Evolutionary conservation across 2,113 vertebrate genomes (phyloP).

Genomic region (Rhinogobius similis): DNA sequence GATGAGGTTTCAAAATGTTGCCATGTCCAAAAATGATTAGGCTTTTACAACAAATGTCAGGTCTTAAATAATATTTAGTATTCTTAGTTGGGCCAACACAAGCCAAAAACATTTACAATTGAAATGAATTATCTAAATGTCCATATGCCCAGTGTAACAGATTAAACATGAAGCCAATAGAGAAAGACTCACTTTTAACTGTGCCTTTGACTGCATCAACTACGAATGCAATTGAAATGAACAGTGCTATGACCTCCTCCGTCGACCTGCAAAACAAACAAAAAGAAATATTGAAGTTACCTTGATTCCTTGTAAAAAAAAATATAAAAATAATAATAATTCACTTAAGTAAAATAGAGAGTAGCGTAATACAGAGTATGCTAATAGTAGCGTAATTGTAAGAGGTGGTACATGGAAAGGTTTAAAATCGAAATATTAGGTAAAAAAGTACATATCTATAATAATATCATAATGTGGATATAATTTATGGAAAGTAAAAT

Average conservation of each 20-base stretch:
- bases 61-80: neutral
- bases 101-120: neutral
- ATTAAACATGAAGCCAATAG: neutral
- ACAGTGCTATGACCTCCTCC: slow-evolving; percentile 96
- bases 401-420: neutral
- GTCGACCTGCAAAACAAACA: slow-evolving; percentile 82
- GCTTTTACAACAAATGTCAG: neutral
- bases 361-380: neutral
- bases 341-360: neutral
- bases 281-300: slow-evolving; percentile 7
- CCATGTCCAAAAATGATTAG: neutral
- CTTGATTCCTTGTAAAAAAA: neutral
- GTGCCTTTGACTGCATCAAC: slow-evolving; percentile 96
- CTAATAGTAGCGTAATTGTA: neutral
- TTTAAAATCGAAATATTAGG: neutral
- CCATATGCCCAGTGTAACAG: neutral
- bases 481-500: neutral
- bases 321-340: neutral
- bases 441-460: neutral
- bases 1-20: neutral
- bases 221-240: slow-evolving; percentile 95
- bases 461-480: neutral
- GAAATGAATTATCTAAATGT: neutral
- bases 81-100: neutral
- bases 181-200: slow-evolving; percentile 85